Conservation (phyloP, 2,888 invertebrate genomes). For the Campoplex capitator region DNA sequence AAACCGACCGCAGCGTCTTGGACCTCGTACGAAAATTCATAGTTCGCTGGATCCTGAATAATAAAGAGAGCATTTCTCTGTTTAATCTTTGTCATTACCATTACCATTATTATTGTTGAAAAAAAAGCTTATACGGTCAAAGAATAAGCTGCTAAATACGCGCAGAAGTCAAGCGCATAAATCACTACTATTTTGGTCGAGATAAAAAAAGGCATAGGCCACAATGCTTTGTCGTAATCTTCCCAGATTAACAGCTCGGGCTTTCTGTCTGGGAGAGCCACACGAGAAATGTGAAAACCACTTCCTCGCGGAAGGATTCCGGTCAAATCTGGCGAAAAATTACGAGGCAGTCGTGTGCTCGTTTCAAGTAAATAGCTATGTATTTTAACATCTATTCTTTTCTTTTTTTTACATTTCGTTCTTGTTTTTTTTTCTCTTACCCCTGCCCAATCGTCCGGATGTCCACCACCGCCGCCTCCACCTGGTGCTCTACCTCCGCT, state of each 20-base stretch:
- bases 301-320: conserved; percentile 7
- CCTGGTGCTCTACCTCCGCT: conserved; percentile 79
- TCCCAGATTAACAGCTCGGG: conserved; percentile 23
- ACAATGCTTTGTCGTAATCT: conserved; percentile 23
- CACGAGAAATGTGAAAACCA: conserved; percentile 18
- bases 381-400: neutral
- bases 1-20: conserved; percentile 86
- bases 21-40: conserved; percentile 89
- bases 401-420: neutral
- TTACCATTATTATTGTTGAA: neutral
- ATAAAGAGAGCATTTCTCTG: neutral
- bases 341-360: conserved; percentile 21
- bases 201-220: neutral
- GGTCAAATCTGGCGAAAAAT: conserved; percentile 15
- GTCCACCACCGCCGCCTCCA: conserved; percentile 75
- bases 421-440: conserved; percentile 74
- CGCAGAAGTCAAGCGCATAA: neutral
- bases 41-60: conserved; percentile 87
- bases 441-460: conserved; percentile 84
- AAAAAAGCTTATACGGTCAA: neutral
- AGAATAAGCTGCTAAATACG: neutral
- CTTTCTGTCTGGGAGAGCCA: neutral
- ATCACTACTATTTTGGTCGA: neutral
- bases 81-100: neutral
- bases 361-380: neutral